Base-by-base conservation (phyloP, 2,888 invertebrate genomes). In the Caenorhabditis auriculariae region DNA sequence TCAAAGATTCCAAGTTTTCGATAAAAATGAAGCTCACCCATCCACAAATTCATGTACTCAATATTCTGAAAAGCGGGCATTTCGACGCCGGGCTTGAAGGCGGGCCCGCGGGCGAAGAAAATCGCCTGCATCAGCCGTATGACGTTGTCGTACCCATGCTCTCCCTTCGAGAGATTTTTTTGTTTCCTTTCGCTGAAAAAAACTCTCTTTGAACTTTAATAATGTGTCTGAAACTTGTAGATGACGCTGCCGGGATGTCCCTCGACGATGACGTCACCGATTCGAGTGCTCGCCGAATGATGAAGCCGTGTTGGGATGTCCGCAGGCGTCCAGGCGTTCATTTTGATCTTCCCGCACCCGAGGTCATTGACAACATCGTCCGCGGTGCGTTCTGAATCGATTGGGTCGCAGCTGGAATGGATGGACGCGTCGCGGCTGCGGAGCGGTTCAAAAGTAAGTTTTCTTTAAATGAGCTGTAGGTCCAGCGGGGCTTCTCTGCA, bases 231-330 rank as follows among this genome's bases (percentile, higher is more conserved):
- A n/a, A n/a, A 67, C 67, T 51, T 53, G 35, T 61, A 74, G 44
- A 78, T 72, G 4, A 60, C 74, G 0, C 72, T 61, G 19, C 77
- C 78, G 1, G 70, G 67, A 9, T 64, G 54, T 29, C 75, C 76
- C 43, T 76, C 73, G n/a, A 78, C 46, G 15, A 78, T 46, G 7
- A 75, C 46, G 49, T 78, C 78, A 6, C 77, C 78, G 28, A 78
- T 69, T 29, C 72, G 54, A 1, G 54, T 29, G 6, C 61, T 66
- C 32, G 54, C 53, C 4, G 74, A 59, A 53, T 72, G 77, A 63
- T 78, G 78, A 50, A 60, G 67, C 46, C 69, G 46, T 0, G 53
- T 59, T 7, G 78, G 75, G 29, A 75, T 55, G n/a, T 60, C 65
- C 12, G 50, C 54, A 41, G 71, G 42, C 26, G 72, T 68, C 55